Evolutionary conservation across 2,797 vertebrate species (phyloP).

Genomic region (Schizopygopsis pylzovi): DNA sequence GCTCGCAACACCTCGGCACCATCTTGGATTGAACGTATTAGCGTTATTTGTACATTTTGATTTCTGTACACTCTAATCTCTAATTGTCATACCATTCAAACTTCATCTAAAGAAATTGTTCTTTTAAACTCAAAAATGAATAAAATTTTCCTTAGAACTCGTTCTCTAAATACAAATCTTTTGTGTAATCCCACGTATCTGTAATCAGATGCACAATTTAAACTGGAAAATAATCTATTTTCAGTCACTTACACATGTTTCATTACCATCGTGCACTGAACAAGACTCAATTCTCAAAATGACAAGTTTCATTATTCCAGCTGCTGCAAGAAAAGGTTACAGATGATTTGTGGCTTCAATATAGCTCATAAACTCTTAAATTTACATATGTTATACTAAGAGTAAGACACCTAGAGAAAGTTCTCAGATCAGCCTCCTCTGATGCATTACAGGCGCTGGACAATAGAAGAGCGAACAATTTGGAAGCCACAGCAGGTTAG

Average conservation of each 20-base stretch:
- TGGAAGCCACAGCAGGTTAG: constrained; percentile 65
- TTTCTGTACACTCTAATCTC: not conserved
- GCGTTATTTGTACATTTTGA: not conserved
- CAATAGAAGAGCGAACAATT: constrained; percentile 67
- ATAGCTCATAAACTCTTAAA: not conserved
- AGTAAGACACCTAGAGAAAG: not conserved
- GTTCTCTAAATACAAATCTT: not conserved
- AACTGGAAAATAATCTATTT: not conserved
- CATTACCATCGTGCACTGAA: not conserved
- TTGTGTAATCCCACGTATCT: not conserved
- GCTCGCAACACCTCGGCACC: too few species aligned
- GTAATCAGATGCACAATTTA: not conserved
- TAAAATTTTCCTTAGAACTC: too few species aligned
- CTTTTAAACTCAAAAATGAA: not conserved
- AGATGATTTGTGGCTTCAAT: not conserved
- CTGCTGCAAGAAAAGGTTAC: not conserved
- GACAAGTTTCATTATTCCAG: not conserved
- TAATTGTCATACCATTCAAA: not conserved
- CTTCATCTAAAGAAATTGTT: not conserved
- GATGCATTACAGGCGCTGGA: not conserved
- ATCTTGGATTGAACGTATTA: too few species aligned
- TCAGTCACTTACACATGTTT: not conserved
- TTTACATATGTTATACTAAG: not conserved
- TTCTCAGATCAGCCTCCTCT: not conserved
- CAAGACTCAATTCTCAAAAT: not conserved